These are phyloP conservation scores for Physeter macrocephalus DNA, from an alignment of 2,113 vertebrate species.

Conservation along the genomic window DNA sequence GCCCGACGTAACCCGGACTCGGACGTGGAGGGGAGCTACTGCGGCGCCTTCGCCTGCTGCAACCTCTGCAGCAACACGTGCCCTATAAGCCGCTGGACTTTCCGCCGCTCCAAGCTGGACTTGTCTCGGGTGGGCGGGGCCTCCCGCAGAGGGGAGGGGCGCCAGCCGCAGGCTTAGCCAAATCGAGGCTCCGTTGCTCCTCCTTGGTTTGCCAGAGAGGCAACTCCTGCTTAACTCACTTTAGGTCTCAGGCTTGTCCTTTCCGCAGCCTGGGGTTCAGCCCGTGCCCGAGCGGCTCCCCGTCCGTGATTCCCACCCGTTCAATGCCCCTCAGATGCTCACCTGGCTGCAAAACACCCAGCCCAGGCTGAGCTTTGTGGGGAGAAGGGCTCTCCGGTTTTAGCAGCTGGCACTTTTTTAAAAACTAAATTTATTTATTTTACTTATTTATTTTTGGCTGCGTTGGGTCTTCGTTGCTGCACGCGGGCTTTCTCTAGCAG, in stretches of 20 bases:
- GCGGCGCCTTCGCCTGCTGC: constrained; percentile 74
- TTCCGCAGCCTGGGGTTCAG: neutral
- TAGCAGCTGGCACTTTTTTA: neutral
- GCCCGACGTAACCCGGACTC: constrained; percentile 76
- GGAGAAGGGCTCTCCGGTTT: neutral
- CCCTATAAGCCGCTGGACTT: constrained; percentile 83
- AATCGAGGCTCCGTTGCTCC: too few species aligned
- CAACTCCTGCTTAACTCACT: neutral
- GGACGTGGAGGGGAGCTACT: constrained; percentile 76
- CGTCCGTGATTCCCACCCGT: neutral
- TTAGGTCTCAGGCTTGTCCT: neutral
- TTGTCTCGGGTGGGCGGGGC: constrained; percentile 31
- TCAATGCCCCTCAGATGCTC: neutral
- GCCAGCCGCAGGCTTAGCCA: neutral
- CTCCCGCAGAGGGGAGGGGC: neutral
- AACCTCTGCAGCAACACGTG: constrained; percentile 77
- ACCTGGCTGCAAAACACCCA: neutral
- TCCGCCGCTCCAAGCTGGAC: constrained; percentile 80
- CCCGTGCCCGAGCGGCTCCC: neutral
- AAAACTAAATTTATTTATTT: too few species aligned
- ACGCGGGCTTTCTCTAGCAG: too few species aligned
- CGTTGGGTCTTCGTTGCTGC: too few species aligned
- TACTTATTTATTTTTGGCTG: too few species aligned
- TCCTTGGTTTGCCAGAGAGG: neutral
- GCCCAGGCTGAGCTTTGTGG: neutral